Percentiles rank a stretch among this genome's conserved stretches.
Evolutionary conservation across 2,888 invertebrate genomes (phyloP).

Genomic region (Eulithis testata): DNA sequence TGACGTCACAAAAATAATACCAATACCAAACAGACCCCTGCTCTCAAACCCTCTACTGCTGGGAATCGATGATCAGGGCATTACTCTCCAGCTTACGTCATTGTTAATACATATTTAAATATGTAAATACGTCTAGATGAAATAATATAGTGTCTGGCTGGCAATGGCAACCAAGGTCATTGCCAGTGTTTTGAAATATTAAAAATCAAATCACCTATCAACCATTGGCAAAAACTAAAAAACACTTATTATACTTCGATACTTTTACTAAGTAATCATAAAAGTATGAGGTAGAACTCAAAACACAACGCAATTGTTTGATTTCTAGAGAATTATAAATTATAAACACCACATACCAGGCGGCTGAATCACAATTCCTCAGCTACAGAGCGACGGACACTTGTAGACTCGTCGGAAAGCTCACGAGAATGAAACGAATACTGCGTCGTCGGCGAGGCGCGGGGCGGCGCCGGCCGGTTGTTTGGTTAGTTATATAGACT

Average conservation of each 20-base stretch:
- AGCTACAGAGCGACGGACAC: not conserved
- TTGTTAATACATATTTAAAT: constrained; percentile 1
- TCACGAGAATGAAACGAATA: constrained; percentile 6
- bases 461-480: not conserved
- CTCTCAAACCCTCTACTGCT: no score
- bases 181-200: not conserved
- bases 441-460: not conserved
- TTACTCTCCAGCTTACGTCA: not conserved
- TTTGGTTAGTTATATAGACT: not conserved
- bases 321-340: not conserved
- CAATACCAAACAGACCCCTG: no score
- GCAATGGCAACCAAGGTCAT: constrained; percentile 11
- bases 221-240: not conserved
- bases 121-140: not conserved
- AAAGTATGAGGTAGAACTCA: not conserved
- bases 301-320: constrained; percentile 2
- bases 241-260: no score
- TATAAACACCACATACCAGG: constrained; percentile 4
- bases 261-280: no score
- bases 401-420: constrained; percentile 9
- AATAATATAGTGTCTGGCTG: constrained; percentile 4
- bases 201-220: not conserved
- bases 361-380: constrained; percentile 4
- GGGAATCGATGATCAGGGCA: no score
- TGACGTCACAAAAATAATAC: not conserved